Conservation (phyloP, 1,140 invertebrate genomes). For the Pantala flavescens region DNA sequence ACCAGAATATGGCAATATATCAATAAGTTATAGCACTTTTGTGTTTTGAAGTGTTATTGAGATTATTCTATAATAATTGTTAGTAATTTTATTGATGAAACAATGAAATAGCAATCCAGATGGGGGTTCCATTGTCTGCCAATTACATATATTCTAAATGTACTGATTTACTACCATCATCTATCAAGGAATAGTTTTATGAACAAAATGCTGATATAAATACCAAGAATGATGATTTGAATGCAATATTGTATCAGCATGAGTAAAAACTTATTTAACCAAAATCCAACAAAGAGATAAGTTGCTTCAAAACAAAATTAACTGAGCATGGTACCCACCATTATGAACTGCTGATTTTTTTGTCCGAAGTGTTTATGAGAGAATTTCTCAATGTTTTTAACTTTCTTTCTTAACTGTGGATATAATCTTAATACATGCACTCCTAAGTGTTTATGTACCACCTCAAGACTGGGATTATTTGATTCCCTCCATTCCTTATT, state of each 20-base stretch:
- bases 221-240: no score
- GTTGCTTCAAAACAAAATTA: neutral
- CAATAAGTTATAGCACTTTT: neutral
- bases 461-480: no score
- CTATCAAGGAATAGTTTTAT: no score
- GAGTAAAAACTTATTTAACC: neutral
- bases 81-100: neutral
- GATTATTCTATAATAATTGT: conserved; percentile 4
- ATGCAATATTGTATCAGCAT: no score
- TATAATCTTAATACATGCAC: neutral
- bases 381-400: neutral
- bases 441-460: neutral
- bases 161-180: no score
- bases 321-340: neutral
- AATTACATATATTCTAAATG: no score
- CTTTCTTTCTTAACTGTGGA: neutral
- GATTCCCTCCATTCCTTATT: neutral
- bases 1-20: conserved; percentile 3
- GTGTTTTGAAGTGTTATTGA: conserved; percentile 3
- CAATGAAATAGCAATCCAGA: neutral
- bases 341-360: neutral
- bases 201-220: no score
- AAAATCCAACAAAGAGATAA: neutral
- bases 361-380: neutral
- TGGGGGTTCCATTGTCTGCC: neutral